These are phyloP conservation scores for Aricia artaxerxes DNA, from an alignment of 2,888 invertebrate genomes.

Conservation along the genomic window DNA sequence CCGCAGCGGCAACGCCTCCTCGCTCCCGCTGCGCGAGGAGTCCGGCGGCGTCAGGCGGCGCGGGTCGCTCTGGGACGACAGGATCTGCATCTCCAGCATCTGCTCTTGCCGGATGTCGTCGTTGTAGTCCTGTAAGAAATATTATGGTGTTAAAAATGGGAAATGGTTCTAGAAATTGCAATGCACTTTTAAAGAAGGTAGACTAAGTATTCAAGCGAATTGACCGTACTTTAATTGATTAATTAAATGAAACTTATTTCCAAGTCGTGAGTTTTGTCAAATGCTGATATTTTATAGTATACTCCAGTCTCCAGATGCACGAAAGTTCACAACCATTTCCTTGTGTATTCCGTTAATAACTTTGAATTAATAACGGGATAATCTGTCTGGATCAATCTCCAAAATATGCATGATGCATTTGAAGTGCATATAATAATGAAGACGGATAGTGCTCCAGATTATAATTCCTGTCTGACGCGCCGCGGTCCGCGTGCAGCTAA, in stretches of 20 bases:
- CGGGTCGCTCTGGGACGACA: conserved; percentile 81
- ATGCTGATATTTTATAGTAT: not conserved
- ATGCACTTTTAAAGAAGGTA: too few species aligned
- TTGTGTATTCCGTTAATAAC: not conserved
- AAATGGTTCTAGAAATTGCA: too few species aligned
- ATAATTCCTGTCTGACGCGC: not conserved
- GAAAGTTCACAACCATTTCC: not conserved
- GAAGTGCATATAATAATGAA: conserved; percentile 3
- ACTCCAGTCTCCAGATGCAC: too few species aligned
- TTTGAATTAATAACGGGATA: not conserved
- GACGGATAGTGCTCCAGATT: not conserved
- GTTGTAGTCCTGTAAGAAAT: conserved; percentile 87
- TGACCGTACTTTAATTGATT: too few species aligned
- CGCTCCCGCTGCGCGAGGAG: conserved; percentile 72
- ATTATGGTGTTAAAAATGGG: not conserved
- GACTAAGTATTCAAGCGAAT: too few species aligned
- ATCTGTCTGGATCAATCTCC: not conserved
- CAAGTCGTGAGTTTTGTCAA: not conserved
- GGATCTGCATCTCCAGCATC: conserved; percentile 94
- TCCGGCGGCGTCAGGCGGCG: conserved; percentile 69
- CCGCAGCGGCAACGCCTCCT: conserved; percentile 67
- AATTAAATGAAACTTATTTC: not conserved
- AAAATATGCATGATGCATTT: not conserved
- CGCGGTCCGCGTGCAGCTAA: conserved; percentile 1
- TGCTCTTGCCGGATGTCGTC: conserved; percentile 95